These are phyloP conservation scores for Lamellibrachia luymesi DNA, from an alignment of 1,140 invertebrate species.

Conservation along the genomic window DNA sequence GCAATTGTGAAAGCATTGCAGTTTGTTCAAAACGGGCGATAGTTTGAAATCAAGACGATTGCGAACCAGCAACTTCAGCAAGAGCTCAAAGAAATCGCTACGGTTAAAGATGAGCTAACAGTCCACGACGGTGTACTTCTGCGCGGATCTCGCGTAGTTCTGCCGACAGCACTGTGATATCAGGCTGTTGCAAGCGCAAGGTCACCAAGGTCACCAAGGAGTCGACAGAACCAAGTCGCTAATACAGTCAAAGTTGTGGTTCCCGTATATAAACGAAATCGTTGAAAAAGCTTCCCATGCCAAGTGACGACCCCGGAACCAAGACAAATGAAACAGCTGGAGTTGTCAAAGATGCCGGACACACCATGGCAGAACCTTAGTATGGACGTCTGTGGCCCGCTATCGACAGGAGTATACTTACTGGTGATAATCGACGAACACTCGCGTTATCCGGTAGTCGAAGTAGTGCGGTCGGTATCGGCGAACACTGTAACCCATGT, in stretches of 20 bases:
- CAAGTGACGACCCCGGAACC: slow-evolving; percentile 27
- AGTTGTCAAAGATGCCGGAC: slow-evolving; percentile 32
- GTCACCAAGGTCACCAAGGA: slow-evolving; percentile 32
- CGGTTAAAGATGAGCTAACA: slow-evolving; percentile 26
- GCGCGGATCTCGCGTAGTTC: slow-evolving; percentile 28
- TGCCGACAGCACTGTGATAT: slow-evolving; percentile 29
- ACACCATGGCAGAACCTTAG: slow-evolving; percentile 36
- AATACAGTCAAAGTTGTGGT: slow-evolving; percentile 34
- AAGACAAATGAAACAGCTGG: slow-evolving; percentile 31
- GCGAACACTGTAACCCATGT: slow-evolving; percentile 21
- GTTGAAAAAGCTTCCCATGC: slow-evolving; percentile 32
- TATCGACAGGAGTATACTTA: slow-evolving; percentile 34
- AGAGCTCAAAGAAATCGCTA: not conserved
- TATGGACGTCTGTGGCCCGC: slow-evolving; percentile 44
- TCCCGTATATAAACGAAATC: slow-evolving; percentile 30
- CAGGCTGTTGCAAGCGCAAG: slow-evolving; percentile 27
- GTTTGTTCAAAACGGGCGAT: not conserved
- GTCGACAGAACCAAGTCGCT: slow-evolving; percentile 35
- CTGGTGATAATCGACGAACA: slow-evolving; percentile 36
- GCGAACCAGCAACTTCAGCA: not conserved
- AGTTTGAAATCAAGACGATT: not conserved
- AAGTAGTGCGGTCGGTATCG: slow-evolving; percentile 30
- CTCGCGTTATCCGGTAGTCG: slow-evolving; percentile 35
- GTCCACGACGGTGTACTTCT: slow-evolving; percentile 24
- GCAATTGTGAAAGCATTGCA: not conserved